Percentiles rank a stretch among this genome's conserved stretches.
Evolutionary conservation across 2,888 invertebrate genomes (phyloP).

Genomic region (Gisinianus flammeolus): DNA sequence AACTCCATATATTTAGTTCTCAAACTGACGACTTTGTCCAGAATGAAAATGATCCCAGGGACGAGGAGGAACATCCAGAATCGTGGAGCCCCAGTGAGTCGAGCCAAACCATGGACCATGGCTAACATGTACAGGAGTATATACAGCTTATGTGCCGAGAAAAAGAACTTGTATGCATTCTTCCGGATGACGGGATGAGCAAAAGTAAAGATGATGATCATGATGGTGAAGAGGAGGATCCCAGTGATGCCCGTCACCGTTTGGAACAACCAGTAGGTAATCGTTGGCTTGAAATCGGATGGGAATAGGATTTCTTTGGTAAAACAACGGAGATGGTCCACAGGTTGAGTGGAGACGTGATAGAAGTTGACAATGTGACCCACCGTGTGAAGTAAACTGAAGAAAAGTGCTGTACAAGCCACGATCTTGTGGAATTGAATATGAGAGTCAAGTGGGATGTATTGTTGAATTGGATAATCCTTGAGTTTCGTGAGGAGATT

Average conservation of each 20-base stretch:
- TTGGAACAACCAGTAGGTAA: slow-evolving; percentile 94
- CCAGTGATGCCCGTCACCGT: slow-evolving; percentile 91
- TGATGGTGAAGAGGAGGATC: slow-evolving; percentile 83
- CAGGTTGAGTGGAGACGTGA: slow-evolving; percentile 93
- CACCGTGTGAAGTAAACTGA: slow-evolving; percentile 87
- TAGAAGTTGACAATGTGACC: slow-evolving; percentile 98
- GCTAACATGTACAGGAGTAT: slow-evolving; percentile 83
- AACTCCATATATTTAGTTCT: slow-evolving; percentile 89
- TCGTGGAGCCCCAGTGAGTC: slow-evolving; percentile 86
- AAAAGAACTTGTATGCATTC: slow-evolving; percentile 93
- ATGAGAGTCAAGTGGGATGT: slow-evolving; percentile 86
- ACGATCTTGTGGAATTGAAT: slow-evolving; percentile 97
- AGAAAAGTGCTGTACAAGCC: slow-evolving; percentile 91
- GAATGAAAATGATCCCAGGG: slow-evolving; percentile 84
- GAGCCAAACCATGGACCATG: slow-evolving; percentile 86
- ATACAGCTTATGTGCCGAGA: slow-evolving; percentile 91
- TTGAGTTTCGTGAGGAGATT: slow-evolving; percentile 91
- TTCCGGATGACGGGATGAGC: slow-evolving; percentile 91
- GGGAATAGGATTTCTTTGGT: slow-evolving; percentile 93
- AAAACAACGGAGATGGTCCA: slow-evolving; percentile 88
- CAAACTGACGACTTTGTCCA: slow-evolving; percentile 91
- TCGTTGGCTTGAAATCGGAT: slow-evolving; percentile 91
- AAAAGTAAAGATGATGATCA: slow-evolving; percentile 96
- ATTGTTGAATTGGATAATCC: slow-evolving; percentile 91
- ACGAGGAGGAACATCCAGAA: slow-evolving; percentile 95